phyloP scores from a whole-genome alignment of 2,797 vertebrate genomes.

The Chloroceryle inda region DNA sequence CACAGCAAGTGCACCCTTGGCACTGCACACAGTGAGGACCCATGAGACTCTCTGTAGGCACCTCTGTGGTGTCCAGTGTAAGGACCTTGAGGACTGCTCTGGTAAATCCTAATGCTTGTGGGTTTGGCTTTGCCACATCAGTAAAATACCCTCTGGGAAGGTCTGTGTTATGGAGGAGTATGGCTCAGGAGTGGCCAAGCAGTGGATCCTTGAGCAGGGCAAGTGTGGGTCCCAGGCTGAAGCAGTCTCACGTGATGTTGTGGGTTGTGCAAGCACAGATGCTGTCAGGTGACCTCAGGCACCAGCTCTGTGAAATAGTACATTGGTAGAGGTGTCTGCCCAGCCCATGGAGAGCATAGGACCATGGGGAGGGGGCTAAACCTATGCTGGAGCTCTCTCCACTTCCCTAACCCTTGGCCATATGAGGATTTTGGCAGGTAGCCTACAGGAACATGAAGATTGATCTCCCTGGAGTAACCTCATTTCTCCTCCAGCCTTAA shows the following conservation, averaged over 20 bases:
- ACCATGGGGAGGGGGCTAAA: not conserved
- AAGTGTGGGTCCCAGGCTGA: not conserved
- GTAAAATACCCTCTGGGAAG: not conserved
- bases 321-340: not conserved
- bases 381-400: not conserved
- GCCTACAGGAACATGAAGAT: not conserved
- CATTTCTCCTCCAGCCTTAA: not conserved
- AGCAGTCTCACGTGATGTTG: fast-evolving
- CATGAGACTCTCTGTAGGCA: not conserved
- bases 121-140: not conserved
- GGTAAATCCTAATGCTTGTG: not conserved
- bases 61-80: not conserved
- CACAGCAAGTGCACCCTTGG: not conserved
- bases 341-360: not conserved
- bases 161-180: not conserved
- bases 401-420: not conserved
- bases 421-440: not conserved
- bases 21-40: not conserved
- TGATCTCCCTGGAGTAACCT: not conserved
- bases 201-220: not conserved
- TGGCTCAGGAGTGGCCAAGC: not conserved
- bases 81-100: not conserved
- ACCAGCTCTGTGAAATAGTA: not conserved
- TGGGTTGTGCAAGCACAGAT: not conserved
- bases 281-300: not conserved